Evolutionary conservation across 2,888 invertebrate species (phyloP).

Genomic region (Ypsolopha scabrella): DNA sequence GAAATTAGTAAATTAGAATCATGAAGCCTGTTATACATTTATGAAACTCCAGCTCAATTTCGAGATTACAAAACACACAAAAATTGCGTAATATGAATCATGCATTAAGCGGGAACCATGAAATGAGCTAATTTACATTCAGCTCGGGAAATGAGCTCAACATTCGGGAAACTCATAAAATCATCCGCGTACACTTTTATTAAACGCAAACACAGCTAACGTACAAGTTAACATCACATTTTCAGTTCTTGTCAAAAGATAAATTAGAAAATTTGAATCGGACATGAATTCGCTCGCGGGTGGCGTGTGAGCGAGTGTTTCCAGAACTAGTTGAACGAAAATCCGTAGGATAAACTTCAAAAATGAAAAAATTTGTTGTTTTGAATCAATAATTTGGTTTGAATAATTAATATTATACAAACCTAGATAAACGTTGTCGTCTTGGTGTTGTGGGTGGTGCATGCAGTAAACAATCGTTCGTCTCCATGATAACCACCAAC

Average conservation of each 20-base stretch:
- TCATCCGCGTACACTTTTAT: slow-evolving; percentile 51
- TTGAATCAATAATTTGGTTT: too few relatives aligned
- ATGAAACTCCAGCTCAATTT: not conserved
- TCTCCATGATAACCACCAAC: too few relatives aligned
- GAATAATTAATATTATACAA: too few relatives aligned
- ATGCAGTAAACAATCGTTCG: too few relatives aligned
- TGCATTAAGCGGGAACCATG: slow-evolving; percentile 23
- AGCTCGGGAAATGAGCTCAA: slow-evolving; percentile 41
- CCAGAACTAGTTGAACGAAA: too few relatives aligned
- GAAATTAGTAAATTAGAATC: not conserved
- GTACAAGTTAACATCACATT: slow-evolving; percentile 59
- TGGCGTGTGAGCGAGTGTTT: slow-evolving; percentile 9
- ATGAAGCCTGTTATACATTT: not conserved
- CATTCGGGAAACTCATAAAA: slow-evolving; percentile 52
- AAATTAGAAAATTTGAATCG: slow-evolving; percentile 48
- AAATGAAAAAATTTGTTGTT: too few relatives aligned
- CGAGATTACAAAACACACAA: not conserved
- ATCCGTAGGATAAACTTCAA: too few relatives aligned
- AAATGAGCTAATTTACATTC: slow-evolving; percentile 45
- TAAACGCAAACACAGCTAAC: slow-evolving; percentile 56
- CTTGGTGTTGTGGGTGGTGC: too few relatives aligned
- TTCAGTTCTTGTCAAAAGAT: slow-evolving; percentile 52
- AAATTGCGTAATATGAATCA: slow-evolving; percentile 17
- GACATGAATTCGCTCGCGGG: slow-evolving; percentile 39
- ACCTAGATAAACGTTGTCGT: too few relatives aligned